Conservation (phyloP, 2,888 invertebrate genomes). For the Lapara coniferarum region DNA sequence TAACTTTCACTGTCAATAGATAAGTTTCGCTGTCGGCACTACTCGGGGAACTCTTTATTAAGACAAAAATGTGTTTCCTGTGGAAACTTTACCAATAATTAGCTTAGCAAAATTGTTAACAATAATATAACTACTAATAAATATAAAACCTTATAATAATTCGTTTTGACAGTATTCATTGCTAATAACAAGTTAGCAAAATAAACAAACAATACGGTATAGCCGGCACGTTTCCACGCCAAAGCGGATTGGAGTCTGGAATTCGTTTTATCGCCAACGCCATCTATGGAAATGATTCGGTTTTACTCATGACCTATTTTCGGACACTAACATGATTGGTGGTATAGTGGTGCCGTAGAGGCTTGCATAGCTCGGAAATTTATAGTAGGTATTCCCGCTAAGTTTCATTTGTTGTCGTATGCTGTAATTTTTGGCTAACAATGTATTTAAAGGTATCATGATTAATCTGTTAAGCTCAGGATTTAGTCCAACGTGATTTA, state of each 20-base stretch:
- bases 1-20: slow-evolving; percentile 2
- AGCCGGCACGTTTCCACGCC: slow-evolving; percentile 8
- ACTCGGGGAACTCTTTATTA: background rate
- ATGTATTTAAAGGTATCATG: no score
- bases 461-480: background rate
- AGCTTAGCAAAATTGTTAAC: no score
- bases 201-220: slow-evolving; percentile 5
- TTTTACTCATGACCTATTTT: slow-evolving; percentile 24
- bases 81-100: no score
- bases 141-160: background rate
- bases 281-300: slow-evolving; percentile 21
- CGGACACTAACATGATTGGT: slow-evolving; percentile 21
- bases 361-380: slow-evolving; percentile 18
- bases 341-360: slow-evolving; percentile 1
- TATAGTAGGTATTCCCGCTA: slow-evolving; percentile 7
- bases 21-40: background rate
- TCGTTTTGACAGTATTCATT: background rate
- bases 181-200: slow-evolving; percentile 3
- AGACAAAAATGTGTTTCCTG: background rate
- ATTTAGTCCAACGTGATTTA: background rate
- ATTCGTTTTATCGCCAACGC: slow-evolving; percentile 21
- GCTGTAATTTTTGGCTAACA: background rate
- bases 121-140: background rate
- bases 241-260: slow-evolving; percentile 7
- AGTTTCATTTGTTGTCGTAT: background rate